Conservation (phyloP, 2,797 vertebrate species). For the Scyliorhinus canicula region DNA sequence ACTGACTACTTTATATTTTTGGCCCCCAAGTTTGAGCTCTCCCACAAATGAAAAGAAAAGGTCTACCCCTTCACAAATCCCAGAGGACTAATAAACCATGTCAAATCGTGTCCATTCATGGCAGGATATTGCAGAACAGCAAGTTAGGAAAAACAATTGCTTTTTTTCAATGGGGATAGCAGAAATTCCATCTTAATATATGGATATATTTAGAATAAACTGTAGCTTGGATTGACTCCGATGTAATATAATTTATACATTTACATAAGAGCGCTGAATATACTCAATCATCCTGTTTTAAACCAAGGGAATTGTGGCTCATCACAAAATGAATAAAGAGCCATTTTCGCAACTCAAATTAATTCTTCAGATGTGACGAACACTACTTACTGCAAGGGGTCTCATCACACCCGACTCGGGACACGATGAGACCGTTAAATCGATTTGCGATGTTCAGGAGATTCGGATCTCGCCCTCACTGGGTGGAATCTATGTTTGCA, state of each 20-base stretch:
- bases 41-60: neutral
- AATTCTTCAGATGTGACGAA: neutral
- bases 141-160: neutral
- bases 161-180: neutral
- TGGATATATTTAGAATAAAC: neutral
- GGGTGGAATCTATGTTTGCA: too few relatives aligned
- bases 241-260: neutral
- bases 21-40: neutral
- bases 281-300: neutral
- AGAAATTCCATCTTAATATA: neutral
- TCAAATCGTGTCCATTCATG: neutral
- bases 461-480: too few relatives aligned
- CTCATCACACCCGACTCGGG: too few relatives aligned
- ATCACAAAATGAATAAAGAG: neutral
- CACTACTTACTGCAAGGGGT: neutral
- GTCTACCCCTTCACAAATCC: neutral
- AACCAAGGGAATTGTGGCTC: neutral
- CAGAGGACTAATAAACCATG: neutral
- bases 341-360: neutral
- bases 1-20: neutral
- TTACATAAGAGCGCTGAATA: neutral
- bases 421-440: too few relatives aligned
- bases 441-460: too few relatives aligned
- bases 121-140: neutral
- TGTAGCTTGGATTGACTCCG: neutral